Conservation (phyloP, 23 tunicate genomes). For the Ascidia mentula region DNA sequence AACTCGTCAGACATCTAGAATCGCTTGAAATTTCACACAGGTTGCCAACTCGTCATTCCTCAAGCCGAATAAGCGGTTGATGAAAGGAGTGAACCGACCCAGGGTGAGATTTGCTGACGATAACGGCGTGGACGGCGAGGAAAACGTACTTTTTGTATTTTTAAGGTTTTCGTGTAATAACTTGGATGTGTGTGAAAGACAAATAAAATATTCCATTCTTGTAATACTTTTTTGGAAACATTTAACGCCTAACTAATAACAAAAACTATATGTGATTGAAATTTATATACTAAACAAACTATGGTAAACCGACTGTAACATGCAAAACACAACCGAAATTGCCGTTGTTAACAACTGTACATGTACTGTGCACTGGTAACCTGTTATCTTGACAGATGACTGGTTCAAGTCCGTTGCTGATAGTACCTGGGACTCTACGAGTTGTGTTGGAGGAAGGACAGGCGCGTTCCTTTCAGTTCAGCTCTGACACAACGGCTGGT, state of each 20-base stretch:
- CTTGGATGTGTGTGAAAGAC: too few species aligned
- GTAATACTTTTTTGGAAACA: too few species aligned
- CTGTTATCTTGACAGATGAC: conserved; percentile 12
- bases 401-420: conserved; percentile 52
- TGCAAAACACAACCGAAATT: too few species aligned
- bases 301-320: too few species aligned
- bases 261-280: too few species aligned
- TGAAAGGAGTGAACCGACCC: conserved; percentile 60
- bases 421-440: conserved; percentile 49
- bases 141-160: conserved; percentile 5
- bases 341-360: too few species aligned
- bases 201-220: too few species aligned
- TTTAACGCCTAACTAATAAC: too few species aligned
- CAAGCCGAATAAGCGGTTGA: conserved; percentile 58
- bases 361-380: too few species aligned
- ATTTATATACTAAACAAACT: too few species aligned
- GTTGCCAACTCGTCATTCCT: conserved; percentile 67
- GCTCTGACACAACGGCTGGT: conserved; percentile 67
- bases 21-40: conserved; percentile 8
- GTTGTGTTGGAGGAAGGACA: conserved; percentile 57
- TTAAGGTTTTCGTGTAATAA: too few species aligned
- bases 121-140: conserved; percentile 38
- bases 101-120: conserved; percentile 80
- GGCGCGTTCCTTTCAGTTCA: conserved; percentile 56
- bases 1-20: background rate